phyloP scores from a whole-genome alignment of 2,888 invertebrate species.

The Agrypnus murinus region DNA sequence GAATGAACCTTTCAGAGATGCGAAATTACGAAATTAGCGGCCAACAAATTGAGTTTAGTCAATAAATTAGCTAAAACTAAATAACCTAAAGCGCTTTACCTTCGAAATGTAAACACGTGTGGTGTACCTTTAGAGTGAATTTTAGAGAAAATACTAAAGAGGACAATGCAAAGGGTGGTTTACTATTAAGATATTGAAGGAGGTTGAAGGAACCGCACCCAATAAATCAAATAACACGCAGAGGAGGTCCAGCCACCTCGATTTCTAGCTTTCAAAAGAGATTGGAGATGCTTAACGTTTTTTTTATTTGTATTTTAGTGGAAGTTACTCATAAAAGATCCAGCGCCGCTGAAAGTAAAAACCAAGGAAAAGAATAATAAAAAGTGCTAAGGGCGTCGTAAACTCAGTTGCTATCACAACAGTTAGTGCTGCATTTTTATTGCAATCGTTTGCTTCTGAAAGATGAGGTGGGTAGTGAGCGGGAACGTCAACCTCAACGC shows the following conservation, averaged over 20 bases:
- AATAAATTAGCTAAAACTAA: constrained; percentile 38
- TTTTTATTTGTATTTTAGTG: constrained; percentile 61
- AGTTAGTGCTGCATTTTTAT: constrained; percentile 64
- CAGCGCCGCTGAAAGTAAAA: constrained; percentile 62
- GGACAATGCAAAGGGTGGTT: constrained; percentile 10
- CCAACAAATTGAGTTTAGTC: constrained; percentile 39
- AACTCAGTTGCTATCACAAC: constrained; percentile 65
- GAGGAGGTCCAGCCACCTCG: constrained; percentile 48
- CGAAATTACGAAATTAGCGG: constrained; percentile 43
- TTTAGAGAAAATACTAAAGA: not conserved
- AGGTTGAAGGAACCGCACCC: constrained; percentile 42
- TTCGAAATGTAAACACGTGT: constrained; percentile 15
- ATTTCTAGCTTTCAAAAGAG: constrained; percentile 51
- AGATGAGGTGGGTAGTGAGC: constrained; percentile 49
- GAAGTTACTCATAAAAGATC: constrained; percentile 60
- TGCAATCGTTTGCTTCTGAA: constrained; percentile 60
- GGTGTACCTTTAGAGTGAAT: not conserved
- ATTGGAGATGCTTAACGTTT: constrained; percentile 58
- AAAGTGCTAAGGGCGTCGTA: constrained; percentile 66
- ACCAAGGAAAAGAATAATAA: constrained; percentile 66
- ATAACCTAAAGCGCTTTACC: constrained; percentile 31
- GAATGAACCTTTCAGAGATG: constrained; percentile 32
- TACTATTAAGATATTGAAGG: constrained; percentile 44
- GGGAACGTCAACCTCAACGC: constrained; percentile 1
- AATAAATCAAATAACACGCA: constrained; percentile 52